These are phyloP conservation scores for Acrobasis repandana DNA, from an alignment of 2,888 invertebrate genomes.

Conservation along the genomic window DNA sequence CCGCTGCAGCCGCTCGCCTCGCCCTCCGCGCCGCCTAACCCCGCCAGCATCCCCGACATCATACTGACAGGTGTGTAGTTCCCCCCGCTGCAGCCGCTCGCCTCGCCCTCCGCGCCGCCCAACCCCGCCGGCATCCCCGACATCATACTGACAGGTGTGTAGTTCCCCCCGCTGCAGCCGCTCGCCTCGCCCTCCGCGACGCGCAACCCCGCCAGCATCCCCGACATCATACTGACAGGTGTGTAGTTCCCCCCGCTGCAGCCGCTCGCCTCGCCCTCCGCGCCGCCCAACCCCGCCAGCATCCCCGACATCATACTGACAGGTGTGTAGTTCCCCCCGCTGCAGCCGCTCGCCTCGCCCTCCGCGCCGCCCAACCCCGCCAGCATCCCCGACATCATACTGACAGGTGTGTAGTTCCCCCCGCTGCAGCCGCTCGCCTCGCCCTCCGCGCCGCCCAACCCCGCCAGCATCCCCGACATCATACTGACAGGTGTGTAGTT, in stretches of 20 bases:
- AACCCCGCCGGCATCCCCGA: constrained; percentile 88
- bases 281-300: constrained; percentile 82
- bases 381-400: constrained; percentile 92
- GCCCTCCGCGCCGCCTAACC: constrained; percentile 61
- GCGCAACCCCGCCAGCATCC: constrained; percentile 86
- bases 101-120: constrained; percentile 56
- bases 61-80: constrained; percentile 90
- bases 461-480: constrained; percentile 91
- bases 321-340: constrained; percentile 81
- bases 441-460: constrained; percentile 61
- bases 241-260: constrained; percentile 81
- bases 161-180: constrained; percentile 80
- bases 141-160: constrained; percentile 92
- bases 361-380: constrained; percentile 73
- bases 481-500: constrained; percentile 90
- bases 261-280: constrained; percentile 63
- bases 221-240: constrained; percentile 92
- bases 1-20: constrained; percentile 76
- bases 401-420: constrained; percentile 86
- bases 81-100: constrained; percentile 77
- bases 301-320: constrained; percentile 92
- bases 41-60: constrained; percentile 91
- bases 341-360: constrained; percentile 70
- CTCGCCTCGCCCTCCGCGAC: constrained; percentile 62
- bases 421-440: constrained; percentile 76